These are phyloP conservation scores for Pterois miles DNA, from an alignment of 2,797 vertebrate species.

Conservation along the genomic window DNA sequence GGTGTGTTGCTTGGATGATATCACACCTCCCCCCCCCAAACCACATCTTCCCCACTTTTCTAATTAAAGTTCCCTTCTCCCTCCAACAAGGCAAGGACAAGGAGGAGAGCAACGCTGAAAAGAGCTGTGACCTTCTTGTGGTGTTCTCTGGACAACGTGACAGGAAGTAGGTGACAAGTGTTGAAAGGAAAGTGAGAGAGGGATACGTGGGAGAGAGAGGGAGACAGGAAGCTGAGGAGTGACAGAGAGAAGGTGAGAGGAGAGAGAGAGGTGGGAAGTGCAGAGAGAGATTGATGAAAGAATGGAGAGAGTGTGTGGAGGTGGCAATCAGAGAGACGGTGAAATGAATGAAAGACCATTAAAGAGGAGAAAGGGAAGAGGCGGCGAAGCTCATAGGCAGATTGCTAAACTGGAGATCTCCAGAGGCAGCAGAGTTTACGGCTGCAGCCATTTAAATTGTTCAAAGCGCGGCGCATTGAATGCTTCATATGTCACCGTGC, in stretches of 20 bases:
- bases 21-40: conserved; percentile 6
- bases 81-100: conserved; percentile 65
- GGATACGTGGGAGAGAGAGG: conserved; percentile 39
- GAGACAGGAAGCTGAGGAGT: conserved; percentile 42
- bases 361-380: conserved; percentile 19
- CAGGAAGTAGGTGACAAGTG: conserved; percentile 78
- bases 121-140: conserved; percentile 68
- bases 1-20: conserved; percentile 15
- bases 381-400: conserved; percentile 24
- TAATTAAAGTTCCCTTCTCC: conserved; percentile 68
- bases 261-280: conserved; percentile 12
- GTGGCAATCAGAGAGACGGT: conserved; percentile 49
- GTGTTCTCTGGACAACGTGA: conserved; percentile 68
- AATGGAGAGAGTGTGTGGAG: conserved; percentile 33
- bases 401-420: conserved; percentile 43
- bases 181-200: conserved; percentile 75
- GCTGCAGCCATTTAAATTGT: conserved; percentile 39
- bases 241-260: conserved; percentile 51
- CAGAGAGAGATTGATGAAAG: conserved; percentile 27
- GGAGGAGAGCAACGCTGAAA: conserved; percentile 42
- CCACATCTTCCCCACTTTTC: conserved; percentile 23
- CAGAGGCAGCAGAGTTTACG: conserved; percentile 39
- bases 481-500: conserved; percentile 42
- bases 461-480: conserved; percentile 30
- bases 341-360: conserved; percentile 53